Evolutionary conservation across 1,140 invertebrate species (phyloP), one percentile per base, ranked within the genome.

Genomic region (Saccostrea echinata): DNA sequence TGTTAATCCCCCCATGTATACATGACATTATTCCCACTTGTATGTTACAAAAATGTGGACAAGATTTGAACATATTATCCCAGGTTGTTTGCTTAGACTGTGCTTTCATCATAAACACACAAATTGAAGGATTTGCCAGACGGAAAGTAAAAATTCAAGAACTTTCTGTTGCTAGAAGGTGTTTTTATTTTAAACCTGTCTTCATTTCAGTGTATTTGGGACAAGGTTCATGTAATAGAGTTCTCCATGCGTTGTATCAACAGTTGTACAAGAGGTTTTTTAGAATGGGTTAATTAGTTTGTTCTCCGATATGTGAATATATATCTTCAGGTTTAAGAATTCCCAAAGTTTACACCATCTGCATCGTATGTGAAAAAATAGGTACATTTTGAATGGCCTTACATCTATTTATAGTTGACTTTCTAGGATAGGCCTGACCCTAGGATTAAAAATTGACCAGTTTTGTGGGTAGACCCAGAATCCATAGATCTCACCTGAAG

Each of bases 11-110:
- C 2, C 24, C 68, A 76, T 76, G 27, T 76, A 76, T 76, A 76
- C 68, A 76, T 76, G 68, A 76, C 68, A 76, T 76, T 76, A 76
- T 76, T 76, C 68, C 68, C 68, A 76, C 68, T 76, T 33, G 27
- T 76, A 33, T 30, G 68, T 76, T 76, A 76, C 68, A 33, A 76
- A 76, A 76, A 76, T 33, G 68, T 76, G 27, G 68, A 76, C 68
- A 30, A 27, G 24, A 76, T 76, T 76, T 12, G 68, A 76, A 76
- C 68, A 76, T 30, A 76, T 76, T 76, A 76, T 76, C 68, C 27
- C 27, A 16, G 27, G 11, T 76, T 76, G 68, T 76, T 76, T 76
- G 68, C 64, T 71, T 71, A 71, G 64, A 24, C 64, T 71, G 27
- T 71, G 64, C 68, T 76, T 76, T 76, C 68, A 30, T 76, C 27